Percentiles rank a stretch among this genome's conserved stretches.
Conservation (phyloP, 2,113 vertebrate genomes). For the Microcebus griseorufus region DNA sequence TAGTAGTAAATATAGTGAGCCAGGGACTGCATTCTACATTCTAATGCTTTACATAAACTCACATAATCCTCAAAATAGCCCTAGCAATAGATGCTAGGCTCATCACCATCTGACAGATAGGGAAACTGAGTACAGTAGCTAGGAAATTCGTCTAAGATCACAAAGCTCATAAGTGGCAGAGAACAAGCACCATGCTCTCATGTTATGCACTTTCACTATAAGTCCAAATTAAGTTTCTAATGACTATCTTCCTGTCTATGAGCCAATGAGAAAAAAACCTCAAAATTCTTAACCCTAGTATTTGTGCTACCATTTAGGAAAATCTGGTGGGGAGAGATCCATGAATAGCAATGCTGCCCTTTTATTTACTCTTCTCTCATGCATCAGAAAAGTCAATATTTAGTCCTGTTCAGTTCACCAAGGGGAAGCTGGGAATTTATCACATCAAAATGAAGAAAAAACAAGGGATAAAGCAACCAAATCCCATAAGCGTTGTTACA, state of each 20-base stretch:
- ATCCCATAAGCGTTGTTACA: background rate
- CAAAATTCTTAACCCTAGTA: background rate
- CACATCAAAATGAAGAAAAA: background rate
- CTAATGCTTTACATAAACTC: background rate
- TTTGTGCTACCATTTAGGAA: background rate
- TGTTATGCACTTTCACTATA: background rate
- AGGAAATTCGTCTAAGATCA: background rate
- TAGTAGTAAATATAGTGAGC: background rate
- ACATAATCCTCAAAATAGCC: background rate
- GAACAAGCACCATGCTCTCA: background rate
- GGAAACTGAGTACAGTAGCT: background rate
- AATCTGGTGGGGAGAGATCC: background rate
- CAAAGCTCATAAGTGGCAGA: background rate
- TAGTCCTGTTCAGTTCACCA: background rate
- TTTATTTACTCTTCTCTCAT: background rate
- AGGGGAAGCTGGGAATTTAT: background rate
- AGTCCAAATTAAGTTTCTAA: background rate
- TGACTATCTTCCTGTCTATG: background rate
- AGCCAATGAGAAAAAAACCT: background rate
- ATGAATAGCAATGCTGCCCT: background rate
- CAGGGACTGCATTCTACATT: background rate
- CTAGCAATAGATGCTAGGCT: background rate
- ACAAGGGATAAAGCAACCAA: background rate
- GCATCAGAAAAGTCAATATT: background rate
- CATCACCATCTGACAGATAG: background rate